phyloP scores from a whole-genome alignment of 1,140 invertebrate species.

The Drosophila setifemur region DNA sequence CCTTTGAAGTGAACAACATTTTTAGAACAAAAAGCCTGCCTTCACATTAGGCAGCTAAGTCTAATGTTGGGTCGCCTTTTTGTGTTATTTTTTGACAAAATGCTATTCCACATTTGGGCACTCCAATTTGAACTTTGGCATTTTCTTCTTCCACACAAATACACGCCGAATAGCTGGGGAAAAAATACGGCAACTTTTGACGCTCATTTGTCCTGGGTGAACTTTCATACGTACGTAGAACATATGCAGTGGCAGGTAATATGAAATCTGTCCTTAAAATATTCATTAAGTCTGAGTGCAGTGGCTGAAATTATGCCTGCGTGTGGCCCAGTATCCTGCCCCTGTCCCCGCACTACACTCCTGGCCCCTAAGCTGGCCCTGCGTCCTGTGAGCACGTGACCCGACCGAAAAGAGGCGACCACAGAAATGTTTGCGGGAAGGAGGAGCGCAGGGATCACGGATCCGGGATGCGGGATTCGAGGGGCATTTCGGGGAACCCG shows the following conservation, averaged over 20 bases:
- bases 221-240: constrained; percentile 33
- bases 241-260: constrained; percentile 53
- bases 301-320: constrained; percentile 73
- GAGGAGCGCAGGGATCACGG: not conserved
- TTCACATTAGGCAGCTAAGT: too few relatives aligned
- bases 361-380: constrained; percentile 3
- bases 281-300: constrained; percentile 78
- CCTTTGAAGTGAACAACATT: too few relatives aligned
- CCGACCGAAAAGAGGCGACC: constrained; percentile 38
- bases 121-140: constrained; percentile 21
- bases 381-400: constrained; percentile 47
- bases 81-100: not conserved
- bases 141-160: not conserved
- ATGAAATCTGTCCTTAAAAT: constrained; percentile 68
- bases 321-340: constrained; percentile 39
- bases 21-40: not conserved
- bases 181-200: constrained; percentile 21
- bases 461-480: not conserved
- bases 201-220: constrained; percentile 44
- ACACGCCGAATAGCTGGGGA: not conserved
- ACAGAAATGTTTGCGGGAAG: constrained; percentile 37
- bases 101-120: not conserved
- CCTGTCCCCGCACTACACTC: not conserved
- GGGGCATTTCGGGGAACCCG: not conserved
- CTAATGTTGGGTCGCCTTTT: not conserved